Percentiles rank a stretch among this genome's conserved stretches.
These are phyloP conservation scores for Clarias platycephalus DNA, from an alignment of 2,797 vertebrate species.

Conservation along the genomic window DNA sequence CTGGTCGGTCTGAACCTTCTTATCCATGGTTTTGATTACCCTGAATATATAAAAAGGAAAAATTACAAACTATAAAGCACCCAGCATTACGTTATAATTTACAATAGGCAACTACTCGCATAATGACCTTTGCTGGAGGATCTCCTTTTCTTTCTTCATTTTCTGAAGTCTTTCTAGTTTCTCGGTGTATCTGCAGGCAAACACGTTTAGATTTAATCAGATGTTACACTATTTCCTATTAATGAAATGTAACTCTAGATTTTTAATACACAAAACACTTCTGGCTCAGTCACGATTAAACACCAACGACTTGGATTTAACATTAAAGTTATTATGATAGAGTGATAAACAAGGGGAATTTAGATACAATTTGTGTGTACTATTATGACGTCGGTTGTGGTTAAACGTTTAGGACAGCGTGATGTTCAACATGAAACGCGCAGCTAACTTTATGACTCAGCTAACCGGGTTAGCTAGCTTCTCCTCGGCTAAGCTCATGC, in stretches of 20 bases:
- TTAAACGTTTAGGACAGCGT: neutral
- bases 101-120: neutral
- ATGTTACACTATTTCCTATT: too few species aligned
- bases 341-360: neutral
- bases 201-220: neutral
- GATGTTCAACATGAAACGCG: neutral
- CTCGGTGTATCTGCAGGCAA: conserved; percentile 80
- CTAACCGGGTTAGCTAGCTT: conserved; percentile 13
- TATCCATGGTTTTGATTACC: conserved; percentile 85
- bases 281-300: too few species aligned
- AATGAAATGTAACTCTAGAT: neutral
- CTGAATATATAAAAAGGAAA: conserved; percentile 65
- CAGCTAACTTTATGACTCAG: conserved; percentile 32
- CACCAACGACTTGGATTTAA: neutral
- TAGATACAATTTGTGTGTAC: neutral
- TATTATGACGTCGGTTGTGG: neutral
- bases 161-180: conserved; percentile 85
- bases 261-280: too few species aligned
- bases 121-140: conserved; percentile 90
- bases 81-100: neutral
- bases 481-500: neutral
- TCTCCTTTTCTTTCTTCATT: conserved; percentile 84
- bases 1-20: conserved; percentile 84
- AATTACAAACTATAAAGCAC: neutral
- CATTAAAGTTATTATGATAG: neutral